Percentiles rank a stretch among this genome's conserved stretches.
phyloP scores from a whole-genome alignment of 1,140 invertebrate genomes.

The Drosophila tsacasi region DNA sequence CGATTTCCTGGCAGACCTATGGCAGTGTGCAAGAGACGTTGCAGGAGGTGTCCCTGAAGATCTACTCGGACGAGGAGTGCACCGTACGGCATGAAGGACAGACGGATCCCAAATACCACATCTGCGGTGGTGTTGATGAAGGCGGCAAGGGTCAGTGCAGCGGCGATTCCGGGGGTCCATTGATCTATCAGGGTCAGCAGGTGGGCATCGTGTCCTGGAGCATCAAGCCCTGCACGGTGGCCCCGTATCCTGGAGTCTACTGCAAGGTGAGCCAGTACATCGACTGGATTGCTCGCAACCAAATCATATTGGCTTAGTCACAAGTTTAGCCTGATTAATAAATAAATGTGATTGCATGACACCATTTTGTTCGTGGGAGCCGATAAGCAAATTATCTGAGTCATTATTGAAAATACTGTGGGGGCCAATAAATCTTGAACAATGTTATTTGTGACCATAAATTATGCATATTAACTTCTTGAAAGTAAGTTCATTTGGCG shows the following conservation, averaged over 20 bases:
- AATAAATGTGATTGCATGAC: conserved; percentile 9
- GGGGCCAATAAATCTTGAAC: conserved; percentile 5
- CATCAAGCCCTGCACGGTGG: conserved; percentile 83
- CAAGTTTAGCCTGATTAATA: conserved; percentile 6
- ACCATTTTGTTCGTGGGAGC: background rate
- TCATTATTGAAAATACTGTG: conserved; percentile 14
- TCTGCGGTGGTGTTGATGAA: conserved; percentile 84
- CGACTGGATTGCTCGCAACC: conserved; percentile 83
- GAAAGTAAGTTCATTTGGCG: background rate
- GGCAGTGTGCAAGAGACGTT: conserved; percentile 70
- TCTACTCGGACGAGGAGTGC: conserved; percentile 84
- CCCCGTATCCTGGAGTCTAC: conserved; percentile 85
- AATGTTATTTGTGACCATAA: conserved; percentile 14
- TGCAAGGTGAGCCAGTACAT: conserved; percentile 85
- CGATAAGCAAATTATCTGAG: conserved; percentile 33
- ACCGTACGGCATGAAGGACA: conserved; percentile 47
- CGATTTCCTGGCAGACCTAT: conserved; percentile 62
- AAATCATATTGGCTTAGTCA: conserved; percentile 50
- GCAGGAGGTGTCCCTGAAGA: conserved; percentile 82
- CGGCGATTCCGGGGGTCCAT: conserved; percentile 85
- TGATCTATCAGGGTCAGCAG: conserved; percentile 73
- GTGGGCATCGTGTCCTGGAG: conserved; percentile 86
- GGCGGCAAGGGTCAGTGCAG: conserved; percentile 79
- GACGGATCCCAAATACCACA: conserved; percentile 70
- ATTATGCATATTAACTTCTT: conserved; percentile 11